Conservation (phyloP, 2,113 vertebrate species). For the Hirundichthys speculiger region DNA sequence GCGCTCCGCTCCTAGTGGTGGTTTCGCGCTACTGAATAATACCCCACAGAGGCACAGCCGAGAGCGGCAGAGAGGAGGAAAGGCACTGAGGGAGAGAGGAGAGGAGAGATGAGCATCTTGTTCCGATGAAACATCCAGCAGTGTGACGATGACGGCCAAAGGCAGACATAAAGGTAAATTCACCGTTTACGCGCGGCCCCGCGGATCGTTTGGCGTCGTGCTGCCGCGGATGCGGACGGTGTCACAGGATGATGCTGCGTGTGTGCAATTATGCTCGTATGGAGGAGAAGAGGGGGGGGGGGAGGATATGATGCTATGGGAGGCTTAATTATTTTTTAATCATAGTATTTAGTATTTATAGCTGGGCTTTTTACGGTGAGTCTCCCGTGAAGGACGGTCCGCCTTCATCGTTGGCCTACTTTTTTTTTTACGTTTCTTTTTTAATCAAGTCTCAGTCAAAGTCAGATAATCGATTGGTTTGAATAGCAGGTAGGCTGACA, state of each 20-base stretch:
- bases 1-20: conserved; percentile 75
- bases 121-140: conserved; percentile 82
- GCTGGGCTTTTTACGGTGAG: conserved; percentile 1
- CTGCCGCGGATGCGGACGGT: conserved; percentile 46
- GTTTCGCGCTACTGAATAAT: conserved; percentile 74
- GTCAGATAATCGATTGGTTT: conserved; percentile 41
- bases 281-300: conserved; percentile 5
- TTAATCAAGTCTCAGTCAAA: conserved; percentile 25
- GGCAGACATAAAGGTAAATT: conserved; percentile 85
- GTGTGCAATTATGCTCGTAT: conserved; percentile 35
- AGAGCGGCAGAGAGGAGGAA: conserved; percentile 55
- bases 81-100: conserved; percentile 56
- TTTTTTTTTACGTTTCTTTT: conserved; percentile 50
- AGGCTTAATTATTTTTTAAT: conserved; percentile 30
- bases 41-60: conserved; percentile 55
- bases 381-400: conserved; percentile 2
- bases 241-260: conserved; percentile 62
- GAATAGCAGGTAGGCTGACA: conserved; percentile 32
- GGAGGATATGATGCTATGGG: conserved; percentile 35
- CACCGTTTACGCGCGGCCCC: conserved; percentile 20
- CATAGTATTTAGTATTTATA: background rate
- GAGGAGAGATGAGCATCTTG: conserved; percentile 80
- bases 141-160: conserved; percentile 86
- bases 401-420: conserved; percentile 52
- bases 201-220: conserved; percentile 23